These are phyloP conservation scores for Gallinago paraguaiae DNA, from an alignment of 2,113 vertebrate species.

Conservation along the genomic window DNA sequence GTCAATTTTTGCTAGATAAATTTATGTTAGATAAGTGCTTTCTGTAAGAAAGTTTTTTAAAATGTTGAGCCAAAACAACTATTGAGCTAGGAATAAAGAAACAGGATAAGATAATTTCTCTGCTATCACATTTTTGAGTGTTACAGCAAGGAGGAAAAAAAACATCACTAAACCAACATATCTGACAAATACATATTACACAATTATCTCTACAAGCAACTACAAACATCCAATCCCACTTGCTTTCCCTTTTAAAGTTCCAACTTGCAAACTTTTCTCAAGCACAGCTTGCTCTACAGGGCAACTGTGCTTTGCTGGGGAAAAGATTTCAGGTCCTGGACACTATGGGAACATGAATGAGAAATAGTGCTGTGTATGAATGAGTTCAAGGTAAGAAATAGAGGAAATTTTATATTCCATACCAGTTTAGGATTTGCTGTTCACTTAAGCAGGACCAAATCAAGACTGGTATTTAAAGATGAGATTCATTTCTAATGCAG, in stretches of 20 bases:
- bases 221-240: neutral
- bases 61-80: neutral
- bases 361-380: neutral
- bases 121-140: conserved; percentile 1
- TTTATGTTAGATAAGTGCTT: neutral
- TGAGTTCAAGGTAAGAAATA: neutral
- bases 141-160: neutral
- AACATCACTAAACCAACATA: neutral
- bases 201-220: neutral
- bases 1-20: neutral
- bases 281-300: neutral
- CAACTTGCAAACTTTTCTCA: neutral
- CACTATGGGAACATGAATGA: neutral
- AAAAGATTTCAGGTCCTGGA: neutral
- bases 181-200: neutral
- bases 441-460: neutral
- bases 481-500: neutral
- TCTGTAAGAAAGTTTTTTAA: neutral
- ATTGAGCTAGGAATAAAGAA: neutral
- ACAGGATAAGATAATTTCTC: neutral
- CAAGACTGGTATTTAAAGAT: neutral
- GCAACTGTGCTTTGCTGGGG: neutral
- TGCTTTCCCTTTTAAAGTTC: neutral
- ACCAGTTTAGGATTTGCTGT: neutral
- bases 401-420: neutral